A percentile compares a stretch with the other conserved stretches of the same genome.
Evolutionary conservation across 2,888 invertebrate species (phyloP).

Genomic region (Tortricodes alternella): DNA sequence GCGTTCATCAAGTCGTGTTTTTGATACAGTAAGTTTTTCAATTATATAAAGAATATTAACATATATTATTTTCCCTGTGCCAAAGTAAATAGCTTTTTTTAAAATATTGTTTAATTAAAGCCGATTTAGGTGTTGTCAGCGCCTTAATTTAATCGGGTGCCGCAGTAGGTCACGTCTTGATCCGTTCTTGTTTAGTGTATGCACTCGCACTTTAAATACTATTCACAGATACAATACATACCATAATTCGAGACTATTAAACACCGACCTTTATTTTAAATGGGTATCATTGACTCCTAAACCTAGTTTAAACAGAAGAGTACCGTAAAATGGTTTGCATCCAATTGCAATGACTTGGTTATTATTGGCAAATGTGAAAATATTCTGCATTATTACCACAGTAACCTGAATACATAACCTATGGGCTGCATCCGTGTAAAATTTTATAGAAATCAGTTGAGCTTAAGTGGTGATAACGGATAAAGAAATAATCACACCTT

Average conservation of each 20-base stretch:
- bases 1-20: no score
- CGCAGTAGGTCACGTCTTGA: no score
- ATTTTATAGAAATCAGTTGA: not conserved
- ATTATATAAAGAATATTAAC: no score
- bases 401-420: slow-evolving; percentile 12
- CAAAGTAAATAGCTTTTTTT: no score
- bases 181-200: no score
- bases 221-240: not conserved
- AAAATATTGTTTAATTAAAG: no score
- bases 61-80: no score
- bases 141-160: no score
- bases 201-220: not conserved
- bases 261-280: not conserved
- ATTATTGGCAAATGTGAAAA: not conserved
- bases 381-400: not conserved
- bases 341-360: not conserved
- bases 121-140: no score
- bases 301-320: not conserved
- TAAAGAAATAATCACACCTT: no score
- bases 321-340: not conserved
- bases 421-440: no score
- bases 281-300: not conserved
- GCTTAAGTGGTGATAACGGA: not conserved
- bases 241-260: slow-evolving; percentile 1
- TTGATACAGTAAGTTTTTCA: no score